These are phyloP conservation scores for Pipistrellus nathusii DNA, from an alignment of 2,797 vertebrate genomes.

Conservation along the genomic window DNA sequence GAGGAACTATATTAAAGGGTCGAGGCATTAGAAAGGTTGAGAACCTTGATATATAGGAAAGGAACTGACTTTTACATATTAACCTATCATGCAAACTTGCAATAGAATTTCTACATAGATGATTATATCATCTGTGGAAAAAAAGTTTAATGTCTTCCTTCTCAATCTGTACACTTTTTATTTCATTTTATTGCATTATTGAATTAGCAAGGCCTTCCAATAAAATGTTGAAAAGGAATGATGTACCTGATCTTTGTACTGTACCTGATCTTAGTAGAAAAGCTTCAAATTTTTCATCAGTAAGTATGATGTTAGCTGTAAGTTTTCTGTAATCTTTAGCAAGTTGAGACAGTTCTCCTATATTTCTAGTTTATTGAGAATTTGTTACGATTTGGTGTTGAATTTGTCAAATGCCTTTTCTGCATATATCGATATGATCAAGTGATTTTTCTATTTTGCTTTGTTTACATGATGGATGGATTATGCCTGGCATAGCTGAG, in stretches of 20 bases:
- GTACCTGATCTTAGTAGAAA: not conserved
- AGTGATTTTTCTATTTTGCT: conserved; percentile 5
- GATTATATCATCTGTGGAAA: not conserved
- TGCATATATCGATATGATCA: not conserved
- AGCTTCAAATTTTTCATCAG: not conserved
- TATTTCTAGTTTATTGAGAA: not conserved
- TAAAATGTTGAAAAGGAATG: not conserved
- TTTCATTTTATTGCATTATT: not conserved
- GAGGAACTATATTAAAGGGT: too few relatives aligned
- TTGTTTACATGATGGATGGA: not conserved
- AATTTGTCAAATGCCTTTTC: not conserved
- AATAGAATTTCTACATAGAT: not conserved
- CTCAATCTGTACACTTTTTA: not conserved
- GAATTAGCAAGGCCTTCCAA: not conserved
- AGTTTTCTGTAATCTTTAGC: not conserved
- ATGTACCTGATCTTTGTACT: not conserved
- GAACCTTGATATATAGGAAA: not conserved
- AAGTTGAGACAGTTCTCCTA: not conserved
- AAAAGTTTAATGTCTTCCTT: not conserved
- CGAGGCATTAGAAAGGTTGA: too few relatives aligned
- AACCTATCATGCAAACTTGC: not conserved
- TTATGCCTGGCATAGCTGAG: not conserved
- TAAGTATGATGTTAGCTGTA: not conserved
- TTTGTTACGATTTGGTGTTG: not conserved
- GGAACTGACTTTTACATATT: not conserved